Evolutionary conservation across 2,888 invertebrate species (phyloP).

Genomic region (Ephialtes manifestator): DNA sequence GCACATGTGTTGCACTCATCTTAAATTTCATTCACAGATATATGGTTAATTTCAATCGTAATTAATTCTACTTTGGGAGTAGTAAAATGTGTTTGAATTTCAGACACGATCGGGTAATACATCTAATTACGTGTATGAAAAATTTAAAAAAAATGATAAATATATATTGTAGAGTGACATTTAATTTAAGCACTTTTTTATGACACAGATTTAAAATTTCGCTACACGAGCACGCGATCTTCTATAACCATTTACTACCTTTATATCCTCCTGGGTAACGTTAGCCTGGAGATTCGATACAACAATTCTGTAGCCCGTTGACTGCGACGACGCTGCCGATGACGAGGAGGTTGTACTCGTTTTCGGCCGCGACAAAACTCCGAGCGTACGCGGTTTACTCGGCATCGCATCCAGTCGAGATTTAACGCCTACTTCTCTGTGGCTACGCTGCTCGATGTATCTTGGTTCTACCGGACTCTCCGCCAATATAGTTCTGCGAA

Average conservation of each 20-base stretch:
- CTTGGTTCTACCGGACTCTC: conserved; percentile 78
- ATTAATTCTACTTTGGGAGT: too few relatives aligned
- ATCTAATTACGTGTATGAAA: too few relatives aligned
- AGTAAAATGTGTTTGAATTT: too few relatives aligned
- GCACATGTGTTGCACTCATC: too few relatives aligned
- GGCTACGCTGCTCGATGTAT: conserved; percentile 80
- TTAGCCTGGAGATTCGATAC: conserved; percentile 95
- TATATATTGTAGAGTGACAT: too few relatives aligned
- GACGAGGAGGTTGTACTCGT: conserved; percentile 79
- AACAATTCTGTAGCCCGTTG: conserved; percentile 93
- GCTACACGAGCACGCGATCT: too few relatives aligned
- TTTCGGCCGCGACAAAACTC: conserved; percentile 85
- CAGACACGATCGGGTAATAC: too few relatives aligned
- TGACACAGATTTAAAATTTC: too few relatives aligned
- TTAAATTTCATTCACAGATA: too few relatives aligned
- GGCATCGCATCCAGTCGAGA: conserved; percentile 86
- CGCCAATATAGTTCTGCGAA: conserved; percentile 79
- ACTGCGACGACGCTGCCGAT: conserved; percentile 78
- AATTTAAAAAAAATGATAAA: too few relatives aligned
- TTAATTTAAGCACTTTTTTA: too few relatives aligned
- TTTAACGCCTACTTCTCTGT: conserved; percentile 82
- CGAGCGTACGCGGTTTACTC: conserved; percentile 77
- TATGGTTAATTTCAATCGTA: background rate
- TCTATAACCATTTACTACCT: conserved; percentile 86
- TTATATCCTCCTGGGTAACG: conserved; percentile 96